Evolutionary conservation across 2,888 invertebrate genomes (phyloP).

Genomic region (Eueremaeus valkanovi): DNA sequence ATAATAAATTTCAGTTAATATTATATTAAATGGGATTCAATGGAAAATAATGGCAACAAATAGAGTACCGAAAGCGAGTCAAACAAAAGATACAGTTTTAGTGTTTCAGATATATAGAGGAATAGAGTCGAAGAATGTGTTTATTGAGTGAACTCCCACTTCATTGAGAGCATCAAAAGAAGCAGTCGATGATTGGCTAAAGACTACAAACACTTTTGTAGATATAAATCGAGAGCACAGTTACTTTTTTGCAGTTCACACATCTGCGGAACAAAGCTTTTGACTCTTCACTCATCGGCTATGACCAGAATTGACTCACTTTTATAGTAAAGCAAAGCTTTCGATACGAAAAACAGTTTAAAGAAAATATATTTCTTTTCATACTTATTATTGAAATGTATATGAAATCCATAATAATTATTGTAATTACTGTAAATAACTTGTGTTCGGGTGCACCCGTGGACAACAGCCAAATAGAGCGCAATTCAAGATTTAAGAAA

Average conservation of each 20-base stretch:
- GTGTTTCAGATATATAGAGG: neutral
- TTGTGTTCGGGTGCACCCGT: neutral
- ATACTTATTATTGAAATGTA: slow-evolving; percentile 10
- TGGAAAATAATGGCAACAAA: neutral
- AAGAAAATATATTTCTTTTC: too few species aligned
- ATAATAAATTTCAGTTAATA: neutral
- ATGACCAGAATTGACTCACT: neutral
- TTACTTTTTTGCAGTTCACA: neutral
- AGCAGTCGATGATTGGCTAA: neutral
- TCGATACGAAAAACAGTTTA: too few species aligned
- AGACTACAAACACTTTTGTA: neutral
- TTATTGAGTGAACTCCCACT: slow-evolving; percentile 20
- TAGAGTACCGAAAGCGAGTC: neutral
- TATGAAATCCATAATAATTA: slow-evolving; percentile 3
- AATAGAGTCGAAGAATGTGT: neutral
- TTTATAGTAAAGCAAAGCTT: neutral
- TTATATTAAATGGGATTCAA: neutral
- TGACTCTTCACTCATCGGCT: neutral
- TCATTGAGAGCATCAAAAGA: neutral
- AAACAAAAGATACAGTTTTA: slow-evolving; percentile 5
- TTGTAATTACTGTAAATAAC: slow-evolving; percentile 1
- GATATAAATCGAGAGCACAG: neutral
- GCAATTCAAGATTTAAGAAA: neutral
- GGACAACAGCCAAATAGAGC: too few species aligned
- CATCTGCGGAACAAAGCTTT: neutral